Conservation (phyloP, 1,140 invertebrate genomes). For the Danaus plexippus region DNA sequence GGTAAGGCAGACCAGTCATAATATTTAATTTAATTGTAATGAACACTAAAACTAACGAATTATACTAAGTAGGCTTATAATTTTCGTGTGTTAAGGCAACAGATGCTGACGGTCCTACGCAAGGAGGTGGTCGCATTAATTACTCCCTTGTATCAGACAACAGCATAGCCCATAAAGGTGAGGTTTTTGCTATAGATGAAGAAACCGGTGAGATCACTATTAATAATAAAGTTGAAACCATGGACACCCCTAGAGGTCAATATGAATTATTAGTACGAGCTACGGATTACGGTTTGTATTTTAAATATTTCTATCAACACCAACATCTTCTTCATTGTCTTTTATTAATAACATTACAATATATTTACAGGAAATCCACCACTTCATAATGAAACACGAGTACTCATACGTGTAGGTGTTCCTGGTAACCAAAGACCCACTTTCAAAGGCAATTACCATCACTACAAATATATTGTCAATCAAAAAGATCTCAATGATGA, state of each 20-base stretch:
- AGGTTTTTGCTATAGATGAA: slow-evolving; percentile 75
- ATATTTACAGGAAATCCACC: slow-evolving; percentile 70
- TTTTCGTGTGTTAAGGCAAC: slow-evolving; percentile 68
- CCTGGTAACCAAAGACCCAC: slow-evolving; percentile 84
- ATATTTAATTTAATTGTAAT: slow-evolving; percentile 6
- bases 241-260: slow-evolving; percentile 80
- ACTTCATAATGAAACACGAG: slow-evolving; percentile 75
- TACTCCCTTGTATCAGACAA: slow-evolving; percentile 81
- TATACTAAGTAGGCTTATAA: slow-evolving; percentile 8
- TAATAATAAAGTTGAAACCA: slow-evolving; percentile 74
- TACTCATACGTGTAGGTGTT: slow-evolving; percentile 81
- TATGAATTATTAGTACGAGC: slow-evolving; percentile 80
- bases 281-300: slow-evolving; percentile 77
- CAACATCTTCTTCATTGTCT: neutral
- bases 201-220: slow-evolving; percentile 80
- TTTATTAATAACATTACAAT: neutral
- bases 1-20: slow-evolving; percentile 31
- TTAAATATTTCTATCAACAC: neutral
- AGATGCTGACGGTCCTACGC: slow-evolving; percentile 79
- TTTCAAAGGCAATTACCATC: slow-evolving; percentile 80
- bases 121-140: slow-evolving; percentile 77
- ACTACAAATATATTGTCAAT: slow-evolving; percentile 56
- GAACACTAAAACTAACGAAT: slow-evolving; percentile 2
- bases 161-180: slow-evolving; percentile 73
- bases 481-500: slow-evolving; percentile 50